Conservation (phyloP, 2,113 vertebrate species). For the Chroicocephalus ridibundus region DNA sequence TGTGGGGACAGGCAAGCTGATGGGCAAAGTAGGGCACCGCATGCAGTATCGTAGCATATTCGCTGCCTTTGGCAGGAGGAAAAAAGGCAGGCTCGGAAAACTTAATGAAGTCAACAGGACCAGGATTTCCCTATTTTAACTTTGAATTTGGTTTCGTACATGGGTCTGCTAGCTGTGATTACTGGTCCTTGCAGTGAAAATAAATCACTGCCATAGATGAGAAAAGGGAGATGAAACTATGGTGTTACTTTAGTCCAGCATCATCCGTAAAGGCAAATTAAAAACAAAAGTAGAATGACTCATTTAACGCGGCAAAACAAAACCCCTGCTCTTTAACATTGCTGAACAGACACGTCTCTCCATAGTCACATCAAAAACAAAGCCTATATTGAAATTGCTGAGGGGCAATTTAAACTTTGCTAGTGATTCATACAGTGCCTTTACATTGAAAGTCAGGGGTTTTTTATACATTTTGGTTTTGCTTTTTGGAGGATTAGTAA, state of each 20-base stretch:
- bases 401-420: neutral
- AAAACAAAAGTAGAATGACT: neutral
- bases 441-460: neutral
- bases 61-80: neutral
- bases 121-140: neutral
- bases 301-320: neutral
- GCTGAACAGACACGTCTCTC: neutral
- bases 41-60: neutral
- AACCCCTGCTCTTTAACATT: neutral
- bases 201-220: neutral
- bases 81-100: neutral
- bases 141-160: neutral
- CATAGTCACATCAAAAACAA: neutral
- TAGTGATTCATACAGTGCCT: neutral
- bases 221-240: neutral
- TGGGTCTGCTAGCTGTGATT: neutral
- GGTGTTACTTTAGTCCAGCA: neutral
- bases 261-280: neutral
- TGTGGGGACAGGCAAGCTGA: neutral
- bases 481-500: neutral
- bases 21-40: neutral
- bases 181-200: neutral
- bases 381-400: neutral
- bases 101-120: neutral
- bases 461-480: neutral